phyloP scores from a whole-genome alignment of 2,113 vertebrate species.

The Egretta garzetta region DNA sequence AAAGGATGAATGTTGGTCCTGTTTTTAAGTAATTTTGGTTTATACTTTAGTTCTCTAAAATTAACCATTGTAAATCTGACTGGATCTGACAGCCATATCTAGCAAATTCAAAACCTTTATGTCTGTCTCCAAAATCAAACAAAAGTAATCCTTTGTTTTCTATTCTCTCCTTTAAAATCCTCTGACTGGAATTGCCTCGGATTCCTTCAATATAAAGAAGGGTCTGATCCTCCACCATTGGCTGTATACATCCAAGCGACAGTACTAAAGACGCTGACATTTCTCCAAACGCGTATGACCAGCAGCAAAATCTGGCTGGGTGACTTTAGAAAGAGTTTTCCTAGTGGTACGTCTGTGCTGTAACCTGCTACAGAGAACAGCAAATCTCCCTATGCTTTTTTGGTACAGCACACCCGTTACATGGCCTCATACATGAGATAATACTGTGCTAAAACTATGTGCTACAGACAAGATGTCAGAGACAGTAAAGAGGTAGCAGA shows the following conservation, averaged over 20 bases:
- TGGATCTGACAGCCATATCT: background rate
- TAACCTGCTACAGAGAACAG: background rate
- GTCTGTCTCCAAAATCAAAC: background rate
- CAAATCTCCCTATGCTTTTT: background rate
- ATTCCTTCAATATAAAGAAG: background rate
- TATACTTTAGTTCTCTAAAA: background rate
- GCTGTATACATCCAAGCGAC: background rate
- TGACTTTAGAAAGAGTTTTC: background rate
- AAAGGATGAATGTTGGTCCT: background rate
- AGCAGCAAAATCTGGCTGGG: background rate
- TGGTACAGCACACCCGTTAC: background rate
- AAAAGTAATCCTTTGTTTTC: background rate
- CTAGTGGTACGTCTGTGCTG: fast-evolving
- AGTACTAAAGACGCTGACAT: background rate
- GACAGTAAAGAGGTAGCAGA: background rate
- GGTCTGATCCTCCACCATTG: background rate
- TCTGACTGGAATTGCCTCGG: background rate
- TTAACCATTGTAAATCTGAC: background rate
- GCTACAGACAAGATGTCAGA: background rate
- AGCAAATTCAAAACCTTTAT: background rate
- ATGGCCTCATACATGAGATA: background rate
- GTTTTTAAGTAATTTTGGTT: background rate
- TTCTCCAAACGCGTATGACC: background rate
- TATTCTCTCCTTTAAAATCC: background rate
- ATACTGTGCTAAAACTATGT: background rate